A percentile compares a stretch with the other conserved stretches of the same genome.
These are phyloP conservation scores for Pyrgus malvae DNA, from an alignment of 2,888 invertebrate species.

Conservation along the genomic window DNA sequence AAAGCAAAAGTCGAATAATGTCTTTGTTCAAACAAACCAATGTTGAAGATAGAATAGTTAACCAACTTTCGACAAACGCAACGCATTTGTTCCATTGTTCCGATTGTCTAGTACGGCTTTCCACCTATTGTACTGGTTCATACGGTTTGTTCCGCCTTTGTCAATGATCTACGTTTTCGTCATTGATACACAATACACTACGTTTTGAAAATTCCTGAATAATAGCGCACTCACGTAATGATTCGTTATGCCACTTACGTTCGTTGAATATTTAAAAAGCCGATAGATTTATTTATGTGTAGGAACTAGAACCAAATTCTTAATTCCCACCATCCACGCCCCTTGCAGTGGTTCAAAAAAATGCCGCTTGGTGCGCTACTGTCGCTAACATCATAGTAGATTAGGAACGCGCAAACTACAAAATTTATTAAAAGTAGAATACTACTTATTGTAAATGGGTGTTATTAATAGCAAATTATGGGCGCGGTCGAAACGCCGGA, in stretches of 20 bases:
- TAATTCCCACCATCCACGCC: too few species aligned
- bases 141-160: constrained; percentile 33
- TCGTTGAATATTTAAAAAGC: neutral
- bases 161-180: constrained; percentile 43
- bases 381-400: too few species aligned
- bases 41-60: constrained; percentile 33
- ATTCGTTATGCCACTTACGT: neutral
- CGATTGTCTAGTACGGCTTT: constrained; percentile 52
- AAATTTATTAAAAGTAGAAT: too few species aligned
- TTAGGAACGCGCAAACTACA: too few species aligned
- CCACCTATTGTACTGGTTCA: constrained; percentile 56
- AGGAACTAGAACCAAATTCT: too few species aligned
- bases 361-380: too few species aligned
- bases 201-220: neutral
- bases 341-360: too few species aligned
- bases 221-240: neutral
- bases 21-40: constrained; percentile 27
- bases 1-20: constrained; percentile 1
- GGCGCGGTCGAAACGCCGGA: too few species aligned
- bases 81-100: constrained; percentile 55
- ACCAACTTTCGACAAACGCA: constrained; percentile 57
- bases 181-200: constrained; percentile 12
- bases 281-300: too few species aligned
- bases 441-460: too few species aligned
- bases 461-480: too few species aligned